Evolutionary conservation across 2,113 vertebrate genomes (phyloP).

Genomic region (Zeus faber): DNA sequence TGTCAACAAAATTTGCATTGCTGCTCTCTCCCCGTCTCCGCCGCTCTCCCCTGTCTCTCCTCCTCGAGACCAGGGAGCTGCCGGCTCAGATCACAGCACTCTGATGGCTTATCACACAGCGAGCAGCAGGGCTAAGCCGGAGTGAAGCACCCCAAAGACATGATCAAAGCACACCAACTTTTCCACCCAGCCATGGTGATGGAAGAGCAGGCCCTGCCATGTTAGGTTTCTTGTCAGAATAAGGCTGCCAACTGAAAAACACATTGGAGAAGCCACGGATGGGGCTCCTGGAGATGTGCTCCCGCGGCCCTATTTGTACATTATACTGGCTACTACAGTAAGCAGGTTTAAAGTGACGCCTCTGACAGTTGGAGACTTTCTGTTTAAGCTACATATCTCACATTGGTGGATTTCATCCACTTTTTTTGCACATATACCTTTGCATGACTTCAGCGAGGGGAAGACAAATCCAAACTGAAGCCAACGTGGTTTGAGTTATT

Average conservation of each 20-base stretch:
- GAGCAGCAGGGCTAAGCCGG: slow-evolving; percentile 63
- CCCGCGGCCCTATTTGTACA: slow-evolving; percentile 23
- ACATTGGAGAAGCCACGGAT: slow-evolving; percentile 48
- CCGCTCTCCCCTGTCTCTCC: slow-evolving; percentile 49
- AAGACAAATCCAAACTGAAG: too few relatives aligned
- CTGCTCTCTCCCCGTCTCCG: slow-evolving; percentile 48
- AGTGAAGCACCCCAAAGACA: slow-evolving; percentile 66
- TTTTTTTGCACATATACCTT: not conserved
- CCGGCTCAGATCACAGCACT: slow-evolving; percentile 64
- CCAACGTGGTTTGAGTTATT: not conserved
- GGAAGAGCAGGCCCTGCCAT: slow-evolving; percentile 62
- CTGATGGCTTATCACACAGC: slow-evolving; percentile 70
- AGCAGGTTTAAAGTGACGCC: slow-evolving; percentile 20
- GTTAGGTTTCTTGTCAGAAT: slow-evolving; percentile 66
- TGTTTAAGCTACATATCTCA: slow-evolving; percentile 5
- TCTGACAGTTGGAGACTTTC: not conserved
- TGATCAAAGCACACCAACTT: slow-evolving; percentile 72
- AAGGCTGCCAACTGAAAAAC: slow-evolving; percentile 50
- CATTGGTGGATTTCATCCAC: not conserved
- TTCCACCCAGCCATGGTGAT: slow-evolving; percentile 56
- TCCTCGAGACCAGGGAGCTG: slow-evolving; percentile 50
- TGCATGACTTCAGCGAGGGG: too few relatives aligned
- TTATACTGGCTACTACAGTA: slow-evolving; percentile 20
- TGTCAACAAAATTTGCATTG: slow-evolving; percentile 74
- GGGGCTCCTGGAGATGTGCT: slow-evolving; percentile 39